These are phyloP conservation scores for Pangasius larnaudii DNA, from an alignment of 2,797 vertebrate species.

Conservation along the genomic window DNA sequence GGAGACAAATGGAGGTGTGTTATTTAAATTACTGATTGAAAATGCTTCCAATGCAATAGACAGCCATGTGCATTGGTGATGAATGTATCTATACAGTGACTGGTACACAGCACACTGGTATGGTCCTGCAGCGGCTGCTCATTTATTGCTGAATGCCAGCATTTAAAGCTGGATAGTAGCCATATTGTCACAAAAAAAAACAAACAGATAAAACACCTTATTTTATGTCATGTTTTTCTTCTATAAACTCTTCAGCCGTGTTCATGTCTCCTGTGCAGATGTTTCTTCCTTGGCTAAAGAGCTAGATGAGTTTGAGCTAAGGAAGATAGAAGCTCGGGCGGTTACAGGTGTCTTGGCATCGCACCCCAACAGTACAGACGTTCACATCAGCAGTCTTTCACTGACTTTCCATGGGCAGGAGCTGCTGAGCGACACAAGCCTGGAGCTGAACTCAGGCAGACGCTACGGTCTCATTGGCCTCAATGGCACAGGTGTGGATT, in stretches of 20 bases:
- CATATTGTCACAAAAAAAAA: not conserved
- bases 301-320: slow-evolving; percentile 92
- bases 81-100: not conserved
- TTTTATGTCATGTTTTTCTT: not conserved
- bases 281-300: slow-evolving; percentile 83
- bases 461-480: slow-evolving; percentile 96
- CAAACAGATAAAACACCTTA: not conserved
- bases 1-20: slow-evolving; percentile 52
- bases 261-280: slow-evolving; percentile 65
- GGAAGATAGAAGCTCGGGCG: slow-evolving; percentile 90
- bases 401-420: slow-evolving; percentile 97
- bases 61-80: not conserved
- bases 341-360: slow-evolving; percentile 94
- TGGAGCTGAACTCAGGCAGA: slow-evolving; percentile 95
- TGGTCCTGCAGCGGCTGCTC: not conserved
- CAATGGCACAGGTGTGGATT: slow-evolving; percentile 89
- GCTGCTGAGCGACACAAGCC: slow-evolving; percentile 90
- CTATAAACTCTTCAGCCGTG: not conserved
- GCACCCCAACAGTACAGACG: slow-evolving; percentile 96
- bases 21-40: not conserved
- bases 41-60: not conserved
- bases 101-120: not conserved
- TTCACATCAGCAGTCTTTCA: slow-evolving; percentile 93
- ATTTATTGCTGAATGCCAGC: not conserved
- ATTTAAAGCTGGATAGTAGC: not conserved